Evolutionary conservation across 2,888 invertebrate genomes (phyloP).

Genomic region (Nycteola revayana): DNA sequence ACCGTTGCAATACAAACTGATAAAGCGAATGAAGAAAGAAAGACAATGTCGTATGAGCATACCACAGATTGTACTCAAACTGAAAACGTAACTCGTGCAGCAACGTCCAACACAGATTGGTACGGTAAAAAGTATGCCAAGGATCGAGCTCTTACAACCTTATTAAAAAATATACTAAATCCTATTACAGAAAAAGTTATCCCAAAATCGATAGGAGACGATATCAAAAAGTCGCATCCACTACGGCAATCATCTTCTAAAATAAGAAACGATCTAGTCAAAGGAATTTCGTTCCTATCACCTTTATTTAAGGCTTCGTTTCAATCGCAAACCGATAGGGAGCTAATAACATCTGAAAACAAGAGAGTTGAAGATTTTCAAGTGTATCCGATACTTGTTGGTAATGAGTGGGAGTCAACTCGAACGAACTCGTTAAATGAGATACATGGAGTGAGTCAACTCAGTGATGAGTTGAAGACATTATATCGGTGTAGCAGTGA

Average conservation of each 20-base stretch:
- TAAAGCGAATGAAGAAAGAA: neutral
- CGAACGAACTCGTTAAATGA: constrained; percentile 42
- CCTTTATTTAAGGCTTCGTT: constrained; percentile 43
- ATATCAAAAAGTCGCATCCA: neutral
- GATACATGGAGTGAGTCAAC: constrained; percentile 21
- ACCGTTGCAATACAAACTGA: constrained; percentile 11
- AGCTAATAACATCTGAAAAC: constrained; percentile 20
- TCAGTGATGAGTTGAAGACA: constrained; percentile 57
- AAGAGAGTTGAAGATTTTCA: constrained; percentile 35
- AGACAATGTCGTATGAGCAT: no score
- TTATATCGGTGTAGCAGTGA: constrained; percentile 60
- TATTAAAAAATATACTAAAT: constrained; percentile 37
- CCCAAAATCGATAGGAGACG: no score
- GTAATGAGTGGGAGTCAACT: constrained; percentile 31
- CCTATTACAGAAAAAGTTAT: constrained; percentile 20
- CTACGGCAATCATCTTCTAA: constrained; percentile 7
- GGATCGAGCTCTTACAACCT: constrained; percentile 41
- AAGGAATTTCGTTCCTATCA: constrained; percentile 36
- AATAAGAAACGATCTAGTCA: constrained; percentile 36
- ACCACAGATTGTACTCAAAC: neutral
- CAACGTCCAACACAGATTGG: constrained; percentile 42
- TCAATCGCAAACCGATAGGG: constrained; percentile 48
- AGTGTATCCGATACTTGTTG: constrained; percentile 44
- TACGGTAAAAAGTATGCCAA: constrained; percentile 26
- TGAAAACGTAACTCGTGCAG: neutral